A percentile compares a stretch with the other conserved stretches of the same genome.
Conservation (phyloP, 1,140 invertebrate species). For the Drosophila sturtevanti region DNA sequence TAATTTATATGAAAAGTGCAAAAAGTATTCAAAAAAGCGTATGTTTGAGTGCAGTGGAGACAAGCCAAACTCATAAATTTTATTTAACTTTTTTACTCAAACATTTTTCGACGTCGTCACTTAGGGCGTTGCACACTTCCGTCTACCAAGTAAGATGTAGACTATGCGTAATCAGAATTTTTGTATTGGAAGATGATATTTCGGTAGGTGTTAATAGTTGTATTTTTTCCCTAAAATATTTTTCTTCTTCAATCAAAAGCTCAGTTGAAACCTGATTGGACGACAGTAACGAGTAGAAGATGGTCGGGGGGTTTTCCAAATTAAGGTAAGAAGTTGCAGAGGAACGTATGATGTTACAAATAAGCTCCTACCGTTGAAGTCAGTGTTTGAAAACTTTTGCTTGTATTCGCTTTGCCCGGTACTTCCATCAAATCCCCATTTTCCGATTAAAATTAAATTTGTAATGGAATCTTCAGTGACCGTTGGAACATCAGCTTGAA, state of each 20-base stretch:
- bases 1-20: not conserved
- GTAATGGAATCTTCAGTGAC: slow-evolving; percentile 13
- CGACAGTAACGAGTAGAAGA: too few relatives aligned
- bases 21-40: not conserved
- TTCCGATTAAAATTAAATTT: slow-evolving; percentile 20
- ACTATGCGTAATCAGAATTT: not conserved
- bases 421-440: too few relatives aligned
- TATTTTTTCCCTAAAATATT: slow-evolving; percentile 5
- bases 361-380: not conserved
- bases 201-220: not conserved
- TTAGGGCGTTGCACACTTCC: not conserved
- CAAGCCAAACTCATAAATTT: not conserved
- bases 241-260: too few relatives aligned
- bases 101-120: too few relatives aligned
- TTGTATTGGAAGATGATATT: slow-evolving; percentile 1
- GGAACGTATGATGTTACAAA: slow-evolving; percentile 16
- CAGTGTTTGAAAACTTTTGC: too few relatives aligned
- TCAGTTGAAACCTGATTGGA: too few relatives aligned
- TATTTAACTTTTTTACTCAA: not conserved
- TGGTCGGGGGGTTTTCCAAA: too few relatives aligned
- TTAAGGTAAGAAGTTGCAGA: not conserved
- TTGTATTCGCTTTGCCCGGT: too few relatives aligned
- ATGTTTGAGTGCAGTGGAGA: not conserved
- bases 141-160: slow-evolving; percentile 10
- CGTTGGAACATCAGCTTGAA: slow-evolving; percentile 23